phyloP scores from a whole-genome alignment of 2,113 vertebrate species.

The Sander lucioperca region DNA sequence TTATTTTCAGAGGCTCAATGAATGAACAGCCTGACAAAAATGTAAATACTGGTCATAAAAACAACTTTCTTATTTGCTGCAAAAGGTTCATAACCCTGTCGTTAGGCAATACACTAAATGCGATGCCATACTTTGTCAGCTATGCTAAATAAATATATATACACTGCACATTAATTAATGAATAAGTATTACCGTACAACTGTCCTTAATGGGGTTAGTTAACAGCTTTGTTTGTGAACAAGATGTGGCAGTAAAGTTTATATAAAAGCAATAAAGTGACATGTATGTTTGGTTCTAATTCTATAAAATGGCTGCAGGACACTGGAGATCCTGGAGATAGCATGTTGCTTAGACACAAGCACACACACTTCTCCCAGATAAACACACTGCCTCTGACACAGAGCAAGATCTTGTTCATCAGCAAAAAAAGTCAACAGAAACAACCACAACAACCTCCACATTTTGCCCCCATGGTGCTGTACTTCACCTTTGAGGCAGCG shows the following conservation, averaged over 20 bases:
- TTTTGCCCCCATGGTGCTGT: constrained; percentile 4
- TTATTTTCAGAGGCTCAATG: neutral
- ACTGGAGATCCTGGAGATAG: neutral
- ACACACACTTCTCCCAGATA: constrained; percentile 15
- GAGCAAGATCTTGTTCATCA: constrained; percentile 37
- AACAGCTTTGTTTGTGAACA: neutral
- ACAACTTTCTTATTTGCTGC: neutral
- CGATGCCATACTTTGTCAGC: too few species aligned
- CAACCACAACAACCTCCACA: constrained; percentile 28
- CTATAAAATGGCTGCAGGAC: constrained; percentile 16
- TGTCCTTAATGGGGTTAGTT: neutral
- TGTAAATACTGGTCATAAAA: constrained; percentile 5
- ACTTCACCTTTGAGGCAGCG: constrained; percentile 29
- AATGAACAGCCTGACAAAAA: constrained; percentile 30
- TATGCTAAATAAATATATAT: too few species aligned
- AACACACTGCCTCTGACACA: neutral
- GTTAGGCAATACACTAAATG: neutral
- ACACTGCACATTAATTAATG: too few species aligned
- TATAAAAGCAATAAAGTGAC: neutral
- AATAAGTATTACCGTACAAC: too few species aligned
- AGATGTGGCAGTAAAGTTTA: neutral
- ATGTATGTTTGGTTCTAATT: constrained; percentile 20
- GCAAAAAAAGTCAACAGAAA: constrained; percentile 30
- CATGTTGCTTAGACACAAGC: neutral
- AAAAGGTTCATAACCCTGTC: neutral